Percentiles rank a stretch among this genome's conserved stretches.
Evolutionary conservation across 2,113 vertebrate species (phyloP).

Genomic region (Poeciliopsis occidentalis): DNA sequence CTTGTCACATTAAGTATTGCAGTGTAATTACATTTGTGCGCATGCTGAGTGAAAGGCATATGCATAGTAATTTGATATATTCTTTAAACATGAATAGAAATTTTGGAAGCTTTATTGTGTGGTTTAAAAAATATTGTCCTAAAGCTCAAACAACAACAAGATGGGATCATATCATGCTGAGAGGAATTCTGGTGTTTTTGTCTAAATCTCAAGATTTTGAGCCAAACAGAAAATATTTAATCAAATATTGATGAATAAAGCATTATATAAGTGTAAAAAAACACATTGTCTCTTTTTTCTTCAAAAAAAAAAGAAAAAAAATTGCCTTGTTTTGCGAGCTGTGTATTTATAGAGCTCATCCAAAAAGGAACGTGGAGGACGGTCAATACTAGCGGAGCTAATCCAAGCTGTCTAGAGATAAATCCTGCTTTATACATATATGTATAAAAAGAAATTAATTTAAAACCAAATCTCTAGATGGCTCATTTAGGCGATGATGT

Average conservation of each 20-base stretch:
- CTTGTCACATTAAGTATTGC: not conserved
- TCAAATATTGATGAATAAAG: not conserved
- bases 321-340: not conserved
- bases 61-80: slow-evolving; percentile 4
- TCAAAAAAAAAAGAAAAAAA: too few species aligned
- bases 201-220: not conserved
- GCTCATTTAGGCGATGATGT: not conserved
- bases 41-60: not conserved
- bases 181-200: not conserved
- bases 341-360: not conserved
- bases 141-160: not conserved
- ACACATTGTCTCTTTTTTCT: too few species aligned
- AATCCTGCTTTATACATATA: not conserved
- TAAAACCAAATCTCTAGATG: not conserved
- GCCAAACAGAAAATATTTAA: not conserved
- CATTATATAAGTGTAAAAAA: not conserved
- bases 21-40: not conserved
- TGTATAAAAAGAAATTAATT: not conserved
- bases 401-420: not conserved
- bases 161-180: not conserved
- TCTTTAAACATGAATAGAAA: not conserved
- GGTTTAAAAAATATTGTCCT: not conserved
- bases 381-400: not conserved
- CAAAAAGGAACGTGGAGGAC: not conserved
- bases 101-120: not conserved